Evolutionary conservation across 2,888 invertebrate species (phyloP).

Genomic region (Autographa gamma): DNA sequence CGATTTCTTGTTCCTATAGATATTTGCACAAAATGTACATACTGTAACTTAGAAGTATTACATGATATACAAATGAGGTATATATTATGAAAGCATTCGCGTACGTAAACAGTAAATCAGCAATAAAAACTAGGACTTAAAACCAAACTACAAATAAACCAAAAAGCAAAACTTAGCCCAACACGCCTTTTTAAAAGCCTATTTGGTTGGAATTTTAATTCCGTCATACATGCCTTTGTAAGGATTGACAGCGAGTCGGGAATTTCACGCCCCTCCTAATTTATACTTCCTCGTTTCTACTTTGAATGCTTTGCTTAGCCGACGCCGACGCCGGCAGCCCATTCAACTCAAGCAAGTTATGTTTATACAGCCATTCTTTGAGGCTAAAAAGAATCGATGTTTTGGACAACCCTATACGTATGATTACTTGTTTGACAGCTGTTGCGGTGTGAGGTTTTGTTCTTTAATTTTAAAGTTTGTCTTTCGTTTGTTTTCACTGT

Average conservation of each 20-base stretch:
- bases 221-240: conserved; percentile 74
- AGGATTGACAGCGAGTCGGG: conserved; percentile 72
- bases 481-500: neutral
- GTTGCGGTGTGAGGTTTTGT: neutral
- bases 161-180: conserved; percentile 16
- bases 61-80: too few species aligned
- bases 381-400: conserved; percentile 23
- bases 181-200: conserved; percentile 43
- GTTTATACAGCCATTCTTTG: conserved; percentile 43
- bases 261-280: conserved; percentile 84
- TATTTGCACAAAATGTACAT: too few species aligned
- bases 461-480: neutral
- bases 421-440: conserved; percentile 5
- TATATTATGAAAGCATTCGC: neutral
- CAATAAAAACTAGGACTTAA: conserved; percentile 5
- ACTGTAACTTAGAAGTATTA: too few species aligned
- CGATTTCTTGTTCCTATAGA: too few species aligned
- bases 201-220: conserved; percentile 77
- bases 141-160: conserved; percentile 25
- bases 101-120: neutral
- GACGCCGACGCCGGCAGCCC: conserved; percentile 37
- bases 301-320: conserved; percentile 54
- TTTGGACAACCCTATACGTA: conserved; percentile 3
- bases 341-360: conserved; percentile 53
- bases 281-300: conserved; percentile 79